These are phyloP conservation scores for Prionace glauca DNA, from an alignment of 2,797 vertebrate genomes.

Conservation along the genomic window DNA sequence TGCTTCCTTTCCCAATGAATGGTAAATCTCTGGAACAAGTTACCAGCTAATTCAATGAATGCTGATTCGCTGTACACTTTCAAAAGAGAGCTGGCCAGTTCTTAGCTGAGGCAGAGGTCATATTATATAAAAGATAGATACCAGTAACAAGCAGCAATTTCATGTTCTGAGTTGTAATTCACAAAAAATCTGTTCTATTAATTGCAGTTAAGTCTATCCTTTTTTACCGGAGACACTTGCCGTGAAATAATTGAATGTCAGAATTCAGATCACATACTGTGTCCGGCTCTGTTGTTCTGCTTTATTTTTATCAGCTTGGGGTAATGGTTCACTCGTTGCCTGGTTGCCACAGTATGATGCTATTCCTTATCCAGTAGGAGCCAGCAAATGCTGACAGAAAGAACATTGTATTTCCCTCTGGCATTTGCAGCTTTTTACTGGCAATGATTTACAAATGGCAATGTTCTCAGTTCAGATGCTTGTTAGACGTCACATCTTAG, in stretches of 20 bases:
- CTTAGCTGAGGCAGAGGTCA: background rate
- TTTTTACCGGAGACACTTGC: background rate
- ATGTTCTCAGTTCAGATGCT: background rate
- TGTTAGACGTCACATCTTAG: background rate
- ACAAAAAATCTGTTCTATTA: background rate
- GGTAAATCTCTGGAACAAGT: background rate
- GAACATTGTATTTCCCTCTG: constrained; percentile 3
- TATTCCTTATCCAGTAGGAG: background rate
- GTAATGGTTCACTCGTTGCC: constrained; percentile 21
- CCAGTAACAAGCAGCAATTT: background rate
- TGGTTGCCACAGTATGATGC: background rate
- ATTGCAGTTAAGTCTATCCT: background rate
- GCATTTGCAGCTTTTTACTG: background rate
- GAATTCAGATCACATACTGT: background rate
- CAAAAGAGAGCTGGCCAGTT: background rate
- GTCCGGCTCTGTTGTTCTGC: background rate
- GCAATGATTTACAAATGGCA: background rate
- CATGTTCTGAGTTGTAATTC: background rate
- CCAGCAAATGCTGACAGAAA: background rate
- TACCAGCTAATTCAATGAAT: background rate
- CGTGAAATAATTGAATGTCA: background rate
- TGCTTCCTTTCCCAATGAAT: background rate
- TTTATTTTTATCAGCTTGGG: background rate
- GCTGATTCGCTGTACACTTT: background rate
- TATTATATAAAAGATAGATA: background rate